phyloP scores from a whole-genome alignment of 2,113 vertebrate genomes.

The Todiramphus saurophagus region DNA sequence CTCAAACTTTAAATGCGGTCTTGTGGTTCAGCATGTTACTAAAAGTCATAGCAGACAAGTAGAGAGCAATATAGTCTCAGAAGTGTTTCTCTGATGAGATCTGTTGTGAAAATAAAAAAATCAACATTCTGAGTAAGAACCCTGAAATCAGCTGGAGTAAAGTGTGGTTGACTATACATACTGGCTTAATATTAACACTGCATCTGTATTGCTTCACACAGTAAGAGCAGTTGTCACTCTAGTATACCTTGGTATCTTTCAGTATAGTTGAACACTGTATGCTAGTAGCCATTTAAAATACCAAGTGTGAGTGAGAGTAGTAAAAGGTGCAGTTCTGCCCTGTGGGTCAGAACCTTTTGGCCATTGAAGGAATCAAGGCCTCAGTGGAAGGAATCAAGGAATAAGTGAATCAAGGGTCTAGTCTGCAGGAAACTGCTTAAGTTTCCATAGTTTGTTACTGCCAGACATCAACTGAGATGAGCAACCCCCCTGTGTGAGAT shows the following conservation, averaged over 20 bases:
- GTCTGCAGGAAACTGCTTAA: neutral
- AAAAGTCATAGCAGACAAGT: neutral
- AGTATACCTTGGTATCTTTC: neutral
- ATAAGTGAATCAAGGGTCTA: neutral
- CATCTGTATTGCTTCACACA: neutral
- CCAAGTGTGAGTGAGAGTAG: neutral
- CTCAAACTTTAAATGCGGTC: neutral
- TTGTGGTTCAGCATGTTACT: neutral
- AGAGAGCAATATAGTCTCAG: neutral
- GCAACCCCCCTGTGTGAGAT: neutral
- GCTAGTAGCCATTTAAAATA: neutral
- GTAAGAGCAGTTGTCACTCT: neutral
- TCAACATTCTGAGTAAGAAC: neutral
- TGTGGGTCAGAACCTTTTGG: neutral
- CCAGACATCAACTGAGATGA: accelerated
- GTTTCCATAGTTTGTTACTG: neutral
- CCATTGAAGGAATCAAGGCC: neutral
- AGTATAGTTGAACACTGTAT: neutral
- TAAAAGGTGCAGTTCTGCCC: neutral
- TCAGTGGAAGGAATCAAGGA: too few species aligned
- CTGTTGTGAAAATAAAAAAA: neutral
- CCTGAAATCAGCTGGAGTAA: neutral
- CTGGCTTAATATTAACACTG: neutral
- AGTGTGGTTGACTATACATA: neutral
- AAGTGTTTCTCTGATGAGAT: neutral